Evolutionary conservation across 2,888 invertebrate genomes (phyloP).

Genomic region (Galerucella calmariensis): DNA sequence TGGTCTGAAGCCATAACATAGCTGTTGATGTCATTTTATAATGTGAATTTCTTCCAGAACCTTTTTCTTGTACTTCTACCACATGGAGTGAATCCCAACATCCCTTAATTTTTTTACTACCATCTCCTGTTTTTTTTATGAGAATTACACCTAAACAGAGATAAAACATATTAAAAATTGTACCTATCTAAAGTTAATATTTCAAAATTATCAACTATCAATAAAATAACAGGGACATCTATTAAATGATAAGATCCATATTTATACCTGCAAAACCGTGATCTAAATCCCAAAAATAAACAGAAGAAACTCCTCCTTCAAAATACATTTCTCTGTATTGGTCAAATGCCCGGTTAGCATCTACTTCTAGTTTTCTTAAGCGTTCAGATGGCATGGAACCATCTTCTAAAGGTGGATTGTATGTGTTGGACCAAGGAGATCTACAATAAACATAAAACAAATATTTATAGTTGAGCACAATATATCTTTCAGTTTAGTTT

Average conservation of each 20-base stretch:
- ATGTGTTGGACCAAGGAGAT: constrained; percentile 99
- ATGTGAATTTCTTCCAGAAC: constrained; percentile 92
- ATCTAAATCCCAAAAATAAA: constrained; percentile 99
- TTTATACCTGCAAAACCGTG: constrained; percentile 90
- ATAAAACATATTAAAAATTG: constrained; percentile 6
- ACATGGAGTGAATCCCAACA: constrained; percentile 99
- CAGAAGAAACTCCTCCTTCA: constrained; percentile 99
- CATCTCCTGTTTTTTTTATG: constrained; percentile 99
- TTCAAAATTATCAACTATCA: neutral
- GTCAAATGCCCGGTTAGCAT: constrained; percentile 98
- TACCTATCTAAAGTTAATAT: neutral
- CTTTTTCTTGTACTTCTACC: constrained; percentile 97
- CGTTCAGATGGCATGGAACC: constrained; percentile 98
- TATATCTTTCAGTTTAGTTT: no score
- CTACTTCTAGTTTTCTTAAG: constrained; percentile 93
- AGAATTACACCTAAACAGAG: constrained; percentile 86
- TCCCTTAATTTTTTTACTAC: constrained; percentile 97
- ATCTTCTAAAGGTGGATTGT: constrained; percentile 97
- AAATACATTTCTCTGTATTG: constrained; percentile 99
- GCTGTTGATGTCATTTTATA: constrained; percentile 99
- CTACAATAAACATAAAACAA: constrained; percentile 62
- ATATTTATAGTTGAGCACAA: neutral
- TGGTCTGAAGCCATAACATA: constrained; percentile 99
- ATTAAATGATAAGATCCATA: neutral
- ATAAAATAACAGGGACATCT: no score